Base-by-base conservation (phyloP, 1,140 invertebrate species). In the Pygmarrhopalites habei region DNA sequence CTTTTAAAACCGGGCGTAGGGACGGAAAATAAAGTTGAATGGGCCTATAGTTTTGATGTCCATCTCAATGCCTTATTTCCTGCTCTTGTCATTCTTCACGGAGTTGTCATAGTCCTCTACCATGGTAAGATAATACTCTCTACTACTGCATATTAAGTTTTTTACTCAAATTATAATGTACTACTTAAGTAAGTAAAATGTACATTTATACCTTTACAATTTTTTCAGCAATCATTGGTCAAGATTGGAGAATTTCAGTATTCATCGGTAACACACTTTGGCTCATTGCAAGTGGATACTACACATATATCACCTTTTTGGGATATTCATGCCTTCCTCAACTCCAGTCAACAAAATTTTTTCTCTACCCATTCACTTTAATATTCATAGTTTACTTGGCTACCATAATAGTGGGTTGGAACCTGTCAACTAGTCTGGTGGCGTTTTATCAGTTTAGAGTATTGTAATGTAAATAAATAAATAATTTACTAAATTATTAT, bases 61-160 rank as follows among this genome's bases (percentile, higher is more conserved):
- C 96, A 99, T 79, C 82, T 99, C 62, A 98, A 99, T 80, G 95
- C 96, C 7, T 95, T 95, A 77, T 96, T 98, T 78, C 95, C 96
- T 58, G 84, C 94, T 2, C 80, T 98, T 25, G 86, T 96, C 62
- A 85, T 98, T 69, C 80, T 99, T 35, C 95, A 99, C 77, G 87
- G 95, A 69, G 83, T 97, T 72, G 90, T 95, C 76, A 80, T 96
- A 44, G 83, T 94, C 72, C 85, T 97, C 66, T 93, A 92, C 74
- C 85, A 91, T 74, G 82, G 90, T 92, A 78, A 82, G 82, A 79
- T 25, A 3, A 17, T 35, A n/a, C n/a, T n/a, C n/a, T n/a, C n/a
- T n/a, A n/a, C 28, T 19, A 51, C 28, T 21, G 55, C 19, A 21
- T 26, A 29, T 44, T 15, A 49, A 3, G 2, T 7, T 23, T 19